A percentile compares a stretch with the other conserved stretches of the same genome.
phyloP scores from a whole-genome alignment of 2,797 vertebrate species.

The Champsocephalus gunnari region DNA sequence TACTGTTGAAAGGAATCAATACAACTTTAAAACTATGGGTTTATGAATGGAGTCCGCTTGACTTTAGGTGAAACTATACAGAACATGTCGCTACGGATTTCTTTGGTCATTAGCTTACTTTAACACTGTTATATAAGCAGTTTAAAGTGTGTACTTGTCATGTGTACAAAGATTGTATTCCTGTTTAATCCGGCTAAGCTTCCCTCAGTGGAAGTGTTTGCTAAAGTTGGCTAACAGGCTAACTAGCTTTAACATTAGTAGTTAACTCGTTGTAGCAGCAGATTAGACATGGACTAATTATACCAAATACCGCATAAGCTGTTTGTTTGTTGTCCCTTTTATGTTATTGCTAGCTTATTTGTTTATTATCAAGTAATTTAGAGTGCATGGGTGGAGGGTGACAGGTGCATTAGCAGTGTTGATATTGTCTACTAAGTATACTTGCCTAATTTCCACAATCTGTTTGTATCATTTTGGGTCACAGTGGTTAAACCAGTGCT shows the following conservation, averaged over 20 bases:
- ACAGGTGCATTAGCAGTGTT: background rate
- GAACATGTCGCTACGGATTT: fast-evolving
- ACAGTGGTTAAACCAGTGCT: too few species aligned
- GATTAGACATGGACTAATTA: background rate
- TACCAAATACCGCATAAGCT: too few species aligned
- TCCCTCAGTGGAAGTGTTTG: background rate
- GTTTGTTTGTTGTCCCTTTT: background rate
- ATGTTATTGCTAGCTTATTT: background rate
- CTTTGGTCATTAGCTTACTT: background rate
- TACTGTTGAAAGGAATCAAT: background rate
- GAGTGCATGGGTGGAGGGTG: background rate
- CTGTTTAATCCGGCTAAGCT: background rate
- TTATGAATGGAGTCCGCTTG: background rate
- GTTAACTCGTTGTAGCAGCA: background rate
- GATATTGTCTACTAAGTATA: background rate
- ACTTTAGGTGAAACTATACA: fast-evolving
- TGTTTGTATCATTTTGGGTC: too few species aligned
- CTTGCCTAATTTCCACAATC: too few species aligned
- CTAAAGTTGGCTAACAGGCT: slow-evolving; percentile 27
- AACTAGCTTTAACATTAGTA: slow-evolving; percentile 12
- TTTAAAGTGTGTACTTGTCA: background rate
- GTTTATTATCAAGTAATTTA: background rate
- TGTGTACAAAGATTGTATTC: fast-evolving
- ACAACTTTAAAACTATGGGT: background rate
- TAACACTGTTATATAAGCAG: background rate